Percentiles rank a stretch among this genome's conserved stretches.
These are phyloP conservation scores for Leptopilina clavipes DNA, from an alignment of 1,140 invertebrate genomes.

Conservation along the genomic window DNA sequence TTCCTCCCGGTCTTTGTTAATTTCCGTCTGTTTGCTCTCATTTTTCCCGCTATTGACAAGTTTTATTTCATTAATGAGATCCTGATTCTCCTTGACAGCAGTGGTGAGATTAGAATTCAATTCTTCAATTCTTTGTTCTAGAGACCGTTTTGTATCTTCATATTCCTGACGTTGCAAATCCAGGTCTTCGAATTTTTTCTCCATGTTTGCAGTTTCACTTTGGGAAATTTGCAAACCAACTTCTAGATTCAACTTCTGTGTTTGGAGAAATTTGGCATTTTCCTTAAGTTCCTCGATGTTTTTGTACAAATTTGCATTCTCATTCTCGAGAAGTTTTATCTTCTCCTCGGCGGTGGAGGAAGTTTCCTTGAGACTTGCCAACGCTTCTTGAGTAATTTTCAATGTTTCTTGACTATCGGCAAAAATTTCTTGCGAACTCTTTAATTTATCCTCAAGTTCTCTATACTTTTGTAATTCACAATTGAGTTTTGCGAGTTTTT, in stretches of 20 bases:
- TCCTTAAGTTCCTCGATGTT: constrained; percentile 43
- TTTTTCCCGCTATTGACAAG: constrained; percentile 16
- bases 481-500: constrained; percentile 45
- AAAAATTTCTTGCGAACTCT: constrained; percentile 28
- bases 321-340: constrained; percentile 53
- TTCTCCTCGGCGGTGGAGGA: constrained; percentile 39
- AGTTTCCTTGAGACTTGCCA: constrained; percentile 39
- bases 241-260: constrained; percentile 47
- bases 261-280: constrained; percentile 19
- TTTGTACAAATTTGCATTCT: constrained; percentile 49
- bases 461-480: constrained; percentile 41
- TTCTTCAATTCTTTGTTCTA: constrained; percentile 44
- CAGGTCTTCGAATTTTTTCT: constrained; percentile 5
- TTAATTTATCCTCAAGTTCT: constrained; percentile 43
- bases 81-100: constrained; percentile 54
- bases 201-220: constrained; percentile 34
- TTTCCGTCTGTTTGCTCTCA: constrained; percentile 36
- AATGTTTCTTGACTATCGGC: constrained; percentile 38
- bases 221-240: constrained; percentile 43
- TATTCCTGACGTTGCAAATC: constrained; percentile 45
- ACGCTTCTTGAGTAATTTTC: constrained; percentile 53
- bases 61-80: constrained; percentile 57
- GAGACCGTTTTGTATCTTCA: not conserved
- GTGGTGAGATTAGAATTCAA: constrained; percentile 39
- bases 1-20: constrained; percentile 51